Evolutionary conservation across 2,888 invertebrate genomes (phyloP), one percentile per base, ranked within the genome.

Genomic region (Eubasilissa splendida): DNA sequence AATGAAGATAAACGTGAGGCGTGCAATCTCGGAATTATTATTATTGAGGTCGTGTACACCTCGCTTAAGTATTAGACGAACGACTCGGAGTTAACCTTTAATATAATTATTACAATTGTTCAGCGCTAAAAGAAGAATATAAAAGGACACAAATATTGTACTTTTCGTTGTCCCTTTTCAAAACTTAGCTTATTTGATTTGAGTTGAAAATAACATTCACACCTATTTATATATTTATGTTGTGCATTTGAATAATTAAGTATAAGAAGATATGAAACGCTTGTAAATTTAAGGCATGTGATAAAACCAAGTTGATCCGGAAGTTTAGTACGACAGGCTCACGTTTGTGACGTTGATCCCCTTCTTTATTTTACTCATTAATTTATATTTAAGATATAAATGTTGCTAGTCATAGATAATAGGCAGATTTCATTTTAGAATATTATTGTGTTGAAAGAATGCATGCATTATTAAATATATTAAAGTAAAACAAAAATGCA

Each of bases 251-350:
- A 63, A 12, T 63, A 63, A 42, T 42, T 42, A 42, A 42, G 42
- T 42, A 42, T 42, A 42, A 42, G 42, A 71, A 78, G 77, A 78
- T 78, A 71, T 78, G 71, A 78, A 78, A 78, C 77, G 77, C 77
- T 78, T 78, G 77, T 78, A 78, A 53, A 60, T 78, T 70, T 78
- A 78, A 78, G 77, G 77, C 59, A 78, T 78, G 77, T 78, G 77
- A 78, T 78, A 79, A 60, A 65, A 79, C 53, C 65, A 74, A 63
- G 74, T 53, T 74, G 52, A 66, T 14, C 73, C 42, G 53, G n/a
- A 42, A 73, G 58, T 50, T 73, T 58, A 58, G 1, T 42, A 42
- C 7, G 42, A 42, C 42, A 42, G 42, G 42, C 42, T 42, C 14
- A 11, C 54, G 54, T 70, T 70, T 52, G 53, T 31, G 56, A 56